Conservation (phyloP, 2,888 invertebrate genomes). For the Drosophila multiciliata region DNA sequence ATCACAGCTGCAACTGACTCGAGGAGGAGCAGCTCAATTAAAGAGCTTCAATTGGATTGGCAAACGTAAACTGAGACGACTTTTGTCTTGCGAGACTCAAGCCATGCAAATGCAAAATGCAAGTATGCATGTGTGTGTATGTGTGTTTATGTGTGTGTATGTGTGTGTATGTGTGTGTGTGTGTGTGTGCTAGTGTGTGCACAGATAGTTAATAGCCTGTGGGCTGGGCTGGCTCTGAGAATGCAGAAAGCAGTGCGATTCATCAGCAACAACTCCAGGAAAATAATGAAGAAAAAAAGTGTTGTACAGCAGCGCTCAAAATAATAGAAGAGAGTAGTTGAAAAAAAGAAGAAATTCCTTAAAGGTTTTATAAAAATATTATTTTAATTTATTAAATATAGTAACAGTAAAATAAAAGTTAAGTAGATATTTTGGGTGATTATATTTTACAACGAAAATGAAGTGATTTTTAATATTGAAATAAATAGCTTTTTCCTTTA, state of each 20-base stretch:
- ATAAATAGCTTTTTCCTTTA: neutral
- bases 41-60: slow-evolving; percentile 52
- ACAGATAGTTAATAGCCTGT: slow-evolving; percentile 4
- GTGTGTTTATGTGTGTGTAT: neutral
- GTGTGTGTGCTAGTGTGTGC: neutral
- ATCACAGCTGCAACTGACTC: slow-evolving; percentile 34
- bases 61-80: slow-evolving; percentile 51
- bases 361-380: neutral
- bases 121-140: neutral
- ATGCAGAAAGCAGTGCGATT: neutral
- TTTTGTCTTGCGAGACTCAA: slow-evolving; percentile 42
- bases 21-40: slow-evolving; percentile 45
- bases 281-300: neutral
- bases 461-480: too few relatives aligned
- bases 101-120: slow-evolving; percentile 48
- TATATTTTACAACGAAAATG: neutral
- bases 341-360: neutral
- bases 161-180: neutral
- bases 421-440: neutral
- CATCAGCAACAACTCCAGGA: slow-evolving; percentile 7
- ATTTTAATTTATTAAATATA: neutral
- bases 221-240: slow-evolving; percentile 7
- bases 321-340: neutral
- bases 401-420: neutral
- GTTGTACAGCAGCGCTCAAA: neutral